phyloP scores from a whole-genome alignment of 2,888 invertebrate species.

The Leptarthrus brevirostris region DNA sequence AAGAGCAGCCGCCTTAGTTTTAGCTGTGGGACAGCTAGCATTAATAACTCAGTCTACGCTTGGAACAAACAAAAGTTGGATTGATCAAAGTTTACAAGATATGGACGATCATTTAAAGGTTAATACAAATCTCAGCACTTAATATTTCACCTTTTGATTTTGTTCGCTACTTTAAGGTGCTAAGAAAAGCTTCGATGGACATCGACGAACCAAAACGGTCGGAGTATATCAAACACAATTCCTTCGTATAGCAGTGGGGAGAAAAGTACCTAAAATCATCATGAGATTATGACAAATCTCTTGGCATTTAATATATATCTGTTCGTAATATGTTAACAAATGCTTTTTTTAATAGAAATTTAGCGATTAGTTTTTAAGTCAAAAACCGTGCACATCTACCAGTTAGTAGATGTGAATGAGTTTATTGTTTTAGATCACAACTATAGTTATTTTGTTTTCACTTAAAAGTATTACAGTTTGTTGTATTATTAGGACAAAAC shows the following conservation, averaged over 20 bases:
- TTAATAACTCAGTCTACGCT: slow-evolving; percentile 73
- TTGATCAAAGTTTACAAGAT: slow-evolving; percentile 73
- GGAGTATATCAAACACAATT: slow-evolving; percentile 52
- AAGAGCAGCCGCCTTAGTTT: slow-evolving; percentile 73
- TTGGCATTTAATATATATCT: too few species aligned
- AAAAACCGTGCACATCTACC: too few species aligned
- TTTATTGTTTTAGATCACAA: too few species aligned
- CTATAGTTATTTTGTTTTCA: too few species aligned
- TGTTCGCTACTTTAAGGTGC: slow-evolving; percentile 50
- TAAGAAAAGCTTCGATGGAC: slow-evolving; percentile 55
- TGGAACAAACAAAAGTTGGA: slow-evolving; percentile 70
- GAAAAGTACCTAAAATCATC: neutral
- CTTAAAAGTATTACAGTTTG: too few species aligned
- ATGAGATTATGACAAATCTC: too few species aligned
- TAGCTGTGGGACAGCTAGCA: slow-evolving; percentile 76
- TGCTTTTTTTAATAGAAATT: too few species aligned
- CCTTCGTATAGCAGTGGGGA: slow-evolving; percentile 2
- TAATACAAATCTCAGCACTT: neutral
- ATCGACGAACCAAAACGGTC: slow-evolving; percentile 54
- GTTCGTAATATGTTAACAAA: too few species aligned
- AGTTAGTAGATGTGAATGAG: too few species aligned
- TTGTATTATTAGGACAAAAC: too few species aligned
- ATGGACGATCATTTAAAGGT: slow-evolving; percentile 75
- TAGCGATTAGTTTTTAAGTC: too few species aligned
- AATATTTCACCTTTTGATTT: neutral